Base-by-base conservation (phyloP, 2,888 invertebrate species). In the Pelosia muscerda region DNA sequence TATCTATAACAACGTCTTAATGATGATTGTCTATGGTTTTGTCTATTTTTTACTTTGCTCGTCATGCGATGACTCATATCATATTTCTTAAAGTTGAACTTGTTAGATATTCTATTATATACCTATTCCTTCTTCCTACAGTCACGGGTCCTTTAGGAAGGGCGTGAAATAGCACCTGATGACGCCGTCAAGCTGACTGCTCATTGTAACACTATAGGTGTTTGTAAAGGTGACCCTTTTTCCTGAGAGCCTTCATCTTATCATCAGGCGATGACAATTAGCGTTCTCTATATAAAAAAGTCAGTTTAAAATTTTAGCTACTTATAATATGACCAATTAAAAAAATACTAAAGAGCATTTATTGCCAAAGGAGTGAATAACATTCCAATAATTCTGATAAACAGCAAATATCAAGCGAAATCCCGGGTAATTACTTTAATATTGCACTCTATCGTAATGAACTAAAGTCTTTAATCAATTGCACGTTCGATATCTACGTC, bases 41-140 rank as follows among this genome's bases (percentile, higher is more conserved):
- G 57, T 57, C 19, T 53, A 66, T 28, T 73, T 69, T 71, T 74
- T 68, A 63, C 57, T 38, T 68, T 66, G 63, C 26, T 61, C 19
- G 9, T 63, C 55, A 22, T 55, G 60, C 22, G 61, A 57, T 63
- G 13, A 34, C 15, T 59, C 58, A 23, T 42, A 19, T 42, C 15
- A 23, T 23, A 8, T 34, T 23, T 59, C 34, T 22, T 34, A n/a
- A n/a, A n/a, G n/a, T n/a, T n/a, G n/a, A n/a, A n/a, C n/a, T n/a
- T n/a, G n/a, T n/a, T n/a, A n/a, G n/a, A n/a, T n/a, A n/a, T n/a
- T n/a, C n/a, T n/a, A n/a, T n/a, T n/a, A n/a, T n/a, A n/a, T n/a
- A n/a, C n/a, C n/a, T n/a, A n/a, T n/a, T n/a, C n/a, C n/a, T n/a
- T n/a, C n/a, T n/a, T n/a, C n/a, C n/a, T n/a, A n/a, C n/a, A n/a